These are phyloP conservation scores for Brenthis ino DNA, from an alignment of 2,888 invertebrate species.

Conservation along the genomic window DNA sequence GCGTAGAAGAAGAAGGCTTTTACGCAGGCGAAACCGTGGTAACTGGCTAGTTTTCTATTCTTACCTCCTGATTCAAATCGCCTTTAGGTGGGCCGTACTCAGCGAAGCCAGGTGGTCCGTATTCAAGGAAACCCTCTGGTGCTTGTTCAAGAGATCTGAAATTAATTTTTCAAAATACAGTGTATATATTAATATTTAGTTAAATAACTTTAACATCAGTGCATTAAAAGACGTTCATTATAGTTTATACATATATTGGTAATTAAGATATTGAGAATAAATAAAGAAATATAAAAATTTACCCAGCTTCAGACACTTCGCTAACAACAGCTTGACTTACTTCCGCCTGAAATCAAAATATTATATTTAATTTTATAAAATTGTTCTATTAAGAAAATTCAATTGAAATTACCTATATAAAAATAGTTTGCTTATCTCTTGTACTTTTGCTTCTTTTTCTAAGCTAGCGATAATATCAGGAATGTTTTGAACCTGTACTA, in stretches of 20 bases:
- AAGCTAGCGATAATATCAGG: conserved; percentile 59
- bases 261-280: too few relatives aligned
- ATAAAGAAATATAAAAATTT: conserved; percentile 35
- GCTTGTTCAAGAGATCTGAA: conserved; percentile 51
- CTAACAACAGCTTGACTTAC: conserved; percentile 42
- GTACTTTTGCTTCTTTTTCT: conserved; percentile 58
- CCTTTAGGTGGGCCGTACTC: conserved; percentile 73
- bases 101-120: conserved; percentile 74
- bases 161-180: conserved; percentile 7
- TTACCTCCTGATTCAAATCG: conserved; percentile 51
- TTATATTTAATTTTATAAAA: background rate
- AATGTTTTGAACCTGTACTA: conserved; percentile 52
- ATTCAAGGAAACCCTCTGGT: conserved; percentile 73
- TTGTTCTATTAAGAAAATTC: background rate
- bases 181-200: background rate
- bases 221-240: background rate
- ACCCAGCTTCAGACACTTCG: conserved; percentile 54
- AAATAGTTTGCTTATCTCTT: conserved; percentile 53
- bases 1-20: too few relatives aligned
- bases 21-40: too few relatives aligned
- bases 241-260: background rate
- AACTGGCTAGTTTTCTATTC: background rate
- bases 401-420: background rate
- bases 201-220: background rate
- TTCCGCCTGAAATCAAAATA: conserved; percentile 38